phyloP scores from a whole-genome alignment of 1,140 invertebrate species.

The Panonychus citri region DNA sequence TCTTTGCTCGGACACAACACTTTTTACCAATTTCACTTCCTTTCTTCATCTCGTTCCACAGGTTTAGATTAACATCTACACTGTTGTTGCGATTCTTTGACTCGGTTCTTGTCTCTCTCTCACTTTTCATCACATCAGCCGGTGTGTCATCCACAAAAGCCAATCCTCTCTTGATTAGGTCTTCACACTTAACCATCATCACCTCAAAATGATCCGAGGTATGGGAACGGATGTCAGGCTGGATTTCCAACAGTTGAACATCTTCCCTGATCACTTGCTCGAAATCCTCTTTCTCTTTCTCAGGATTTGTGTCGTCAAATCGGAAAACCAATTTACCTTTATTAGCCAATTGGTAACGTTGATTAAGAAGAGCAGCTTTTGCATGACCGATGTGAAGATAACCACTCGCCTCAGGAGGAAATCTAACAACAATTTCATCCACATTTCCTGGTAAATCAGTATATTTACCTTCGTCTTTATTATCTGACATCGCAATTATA shows the following conservation, averaged over 20 bases:
- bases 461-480: constrained; percentile 34
- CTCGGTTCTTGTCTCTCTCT: constrained; percentile 67
- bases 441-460: constrained; percentile 84
- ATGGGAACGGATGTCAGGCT: constrained; percentile 76
- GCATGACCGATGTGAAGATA: constrained; percentile 97
- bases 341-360: constrained; percentile 83
- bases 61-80: constrained; percentile 54
- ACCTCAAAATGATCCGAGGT: constrained; percentile 92
- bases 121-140: constrained; percentile 73
- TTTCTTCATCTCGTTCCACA: constrained; percentile 90
- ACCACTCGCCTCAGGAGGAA: constrained; percentile 94
- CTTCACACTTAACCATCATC: constrained; percentile 66
- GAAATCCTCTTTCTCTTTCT: constrained; percentile 95
- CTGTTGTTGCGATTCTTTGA: constrained; percentile 63
- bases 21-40: constrained; percentile 50
- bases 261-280: constrained; percentile 90
- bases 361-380: constrained; percentile 91
- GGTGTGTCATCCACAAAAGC: constrained; percentile 95
- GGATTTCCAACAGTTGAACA: constrained; percentile 65
- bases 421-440: constrained; percentile 80
- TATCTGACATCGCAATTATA: background rate
- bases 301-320: constrained; percentile 99
- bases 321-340: constrained; percentile 89
- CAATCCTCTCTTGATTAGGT: constrained; percentile 58
- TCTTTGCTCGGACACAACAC: constrained; percentile 87